These are phyloP conservation scores for Chrysocyon brachyurus DNA, from an alignment of 2,797 vertebrate species.

Conservation along the genomic window DNA sequence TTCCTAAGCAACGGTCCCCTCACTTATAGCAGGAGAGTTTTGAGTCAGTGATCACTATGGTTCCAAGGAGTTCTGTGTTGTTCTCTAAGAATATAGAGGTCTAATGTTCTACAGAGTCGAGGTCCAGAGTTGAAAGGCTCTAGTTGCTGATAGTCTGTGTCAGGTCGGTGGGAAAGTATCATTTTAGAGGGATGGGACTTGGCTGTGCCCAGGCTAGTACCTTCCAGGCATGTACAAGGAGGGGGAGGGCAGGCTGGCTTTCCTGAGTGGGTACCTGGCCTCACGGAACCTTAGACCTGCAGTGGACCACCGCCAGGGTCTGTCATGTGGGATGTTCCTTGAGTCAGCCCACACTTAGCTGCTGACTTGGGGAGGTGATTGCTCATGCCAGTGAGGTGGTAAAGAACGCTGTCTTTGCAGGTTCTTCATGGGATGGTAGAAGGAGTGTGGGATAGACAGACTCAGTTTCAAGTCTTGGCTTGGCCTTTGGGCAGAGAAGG, in stretches of 20 bases:
- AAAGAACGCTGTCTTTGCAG: constrained; percentile 18
- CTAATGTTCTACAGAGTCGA: neutral
- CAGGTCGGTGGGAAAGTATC: neutral
- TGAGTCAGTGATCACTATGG: neutral
- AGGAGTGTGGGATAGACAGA: neutral
- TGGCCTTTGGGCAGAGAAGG: neutral
- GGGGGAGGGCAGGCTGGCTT: neutral
- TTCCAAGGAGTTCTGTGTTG: neutral
- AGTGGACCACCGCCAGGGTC: neutral
- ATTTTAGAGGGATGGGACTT: neutral
- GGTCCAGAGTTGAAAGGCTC: neutral
- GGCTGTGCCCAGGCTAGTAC: neutral
- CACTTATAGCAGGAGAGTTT: neutral
- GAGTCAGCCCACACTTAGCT: neutral
- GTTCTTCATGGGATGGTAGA: neutral
- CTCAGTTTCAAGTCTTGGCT: neutral
- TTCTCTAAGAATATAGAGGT: neutral
- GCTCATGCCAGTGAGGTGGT: neutral
- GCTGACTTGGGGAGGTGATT: neutral
- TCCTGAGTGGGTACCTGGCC: neutral
- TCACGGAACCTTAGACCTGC: neutral
- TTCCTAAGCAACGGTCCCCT: neutral
- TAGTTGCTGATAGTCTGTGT: neutral
- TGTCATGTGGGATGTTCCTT: neutral
- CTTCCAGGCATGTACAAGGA: neutral